Percentiles rank a stretch among this genome's conserved stretches.
Conservation (phyloP, 2,797 vertebrate genomes). For the Micropoecilia bifurca region DNA sequence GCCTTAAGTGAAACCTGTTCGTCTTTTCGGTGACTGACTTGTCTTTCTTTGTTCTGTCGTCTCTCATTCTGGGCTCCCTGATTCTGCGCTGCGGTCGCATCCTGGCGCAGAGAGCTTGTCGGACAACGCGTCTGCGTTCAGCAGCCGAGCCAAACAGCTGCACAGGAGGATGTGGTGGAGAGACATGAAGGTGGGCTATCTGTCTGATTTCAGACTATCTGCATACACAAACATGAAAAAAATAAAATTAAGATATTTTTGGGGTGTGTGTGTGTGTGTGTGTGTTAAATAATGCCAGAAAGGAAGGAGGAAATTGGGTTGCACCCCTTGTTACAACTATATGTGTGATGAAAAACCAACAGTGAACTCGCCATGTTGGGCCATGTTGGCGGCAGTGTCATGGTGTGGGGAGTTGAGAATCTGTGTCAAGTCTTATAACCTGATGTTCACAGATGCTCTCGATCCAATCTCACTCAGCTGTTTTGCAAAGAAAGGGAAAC, state of each 20-base stretch:
- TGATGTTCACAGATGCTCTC: neutral
- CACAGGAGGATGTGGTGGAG: slow-evolving; percentile 98
- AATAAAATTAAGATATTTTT: too few relatives aligned
- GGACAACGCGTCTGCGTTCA: slow-evolving; percentile 97
- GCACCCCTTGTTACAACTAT: neutral
- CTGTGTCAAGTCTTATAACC: neutral
- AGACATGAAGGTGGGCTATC: slow-evolving; percentile 88
- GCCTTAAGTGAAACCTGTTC: slow-evolving; percentile 14
- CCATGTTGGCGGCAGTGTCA: neutral
- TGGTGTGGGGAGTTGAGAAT: neutral
- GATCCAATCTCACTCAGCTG: neutral
- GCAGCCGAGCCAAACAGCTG: slow-evolving; percentile 97
- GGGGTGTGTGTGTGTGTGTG: too few relatives aligned
- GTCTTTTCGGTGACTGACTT: slow-evolving; percentile 23
- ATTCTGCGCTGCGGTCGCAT: slow-evolving; percentile 6
- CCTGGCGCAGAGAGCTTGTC: slow-evolving; percentile 90
- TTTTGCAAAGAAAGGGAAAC: neutral
- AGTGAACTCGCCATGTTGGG: neutral
- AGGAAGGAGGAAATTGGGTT: neutral
- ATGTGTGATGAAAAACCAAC: neutral
- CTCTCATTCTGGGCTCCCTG: slow-evolving; percentile 8
- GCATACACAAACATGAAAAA: slow-evolving; percentile 1
- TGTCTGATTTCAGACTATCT: slow-evolving; percentile 10
- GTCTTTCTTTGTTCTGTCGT: neutral
- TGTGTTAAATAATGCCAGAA: too few relatives aligned